phyloP scores from a whole-genome alignment of 1,140 invertebrate species.

The Venustaconcha ellipsiformis region DNA sequence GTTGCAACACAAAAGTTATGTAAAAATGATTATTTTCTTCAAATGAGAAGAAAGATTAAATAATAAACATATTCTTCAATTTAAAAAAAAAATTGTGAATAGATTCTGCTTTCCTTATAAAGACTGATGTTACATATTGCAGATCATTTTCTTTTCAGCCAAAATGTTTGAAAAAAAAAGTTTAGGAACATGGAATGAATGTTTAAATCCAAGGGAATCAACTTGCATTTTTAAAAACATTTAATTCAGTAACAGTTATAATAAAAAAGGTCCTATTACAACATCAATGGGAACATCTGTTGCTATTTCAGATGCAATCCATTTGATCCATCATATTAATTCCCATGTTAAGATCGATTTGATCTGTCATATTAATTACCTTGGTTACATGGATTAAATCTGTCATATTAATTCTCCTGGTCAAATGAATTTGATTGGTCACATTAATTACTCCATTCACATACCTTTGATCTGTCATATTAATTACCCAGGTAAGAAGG shows the following conservation, averaged over 20 bases:
- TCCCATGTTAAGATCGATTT: not conserved
- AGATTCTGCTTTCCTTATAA: too few species aligned
- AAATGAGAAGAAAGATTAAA: too few species aligned
- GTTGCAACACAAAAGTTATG: not conserved
- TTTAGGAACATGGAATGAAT: too few species aligned
- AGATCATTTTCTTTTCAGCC: too few species aligned
- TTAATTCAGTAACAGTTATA: not conserved
- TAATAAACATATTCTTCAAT: too few species aligned
- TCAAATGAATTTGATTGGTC: not conserved
- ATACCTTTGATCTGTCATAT: slow-evolving; percentile 2
- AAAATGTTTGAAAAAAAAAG: too few species aligned
- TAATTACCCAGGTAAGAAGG: not conserved
- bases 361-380: not conserved
- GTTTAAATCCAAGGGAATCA: too few species aligned
- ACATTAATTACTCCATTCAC: slow-evolving; percentile 38
- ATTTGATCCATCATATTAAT: not conserved
- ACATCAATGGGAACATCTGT: not conserved
- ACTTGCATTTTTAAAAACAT: too few species aligned
- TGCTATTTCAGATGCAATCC: too few species aligned
- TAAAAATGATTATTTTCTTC: not conserved
- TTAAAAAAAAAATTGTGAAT: too few species aligned
- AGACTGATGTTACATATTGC: too few species aligned
- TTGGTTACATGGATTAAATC: not conserved
- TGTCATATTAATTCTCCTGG: not conserved
- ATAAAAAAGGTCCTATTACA: not conserved